Evolutionary conservation across 1,140 invertebrate genomes (phyloP).

Genomic region (Drepana arcuata): DNA sequence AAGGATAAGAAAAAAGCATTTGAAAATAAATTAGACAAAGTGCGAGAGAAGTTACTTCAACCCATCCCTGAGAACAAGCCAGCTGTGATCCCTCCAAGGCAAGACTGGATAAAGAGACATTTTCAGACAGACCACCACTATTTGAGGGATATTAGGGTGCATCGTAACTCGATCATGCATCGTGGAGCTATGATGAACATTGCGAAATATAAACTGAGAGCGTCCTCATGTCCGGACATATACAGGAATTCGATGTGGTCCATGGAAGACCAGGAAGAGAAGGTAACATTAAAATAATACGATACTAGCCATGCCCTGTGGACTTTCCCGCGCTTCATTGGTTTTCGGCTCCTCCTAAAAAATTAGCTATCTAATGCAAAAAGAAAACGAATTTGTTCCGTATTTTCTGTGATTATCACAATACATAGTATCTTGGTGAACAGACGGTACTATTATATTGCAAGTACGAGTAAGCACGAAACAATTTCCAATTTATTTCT

Average conservation of each 20-base stretch:
- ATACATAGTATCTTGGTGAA: too few species aligned
- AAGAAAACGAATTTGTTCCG: too few species aligned
- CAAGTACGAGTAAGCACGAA: too few species aligned
- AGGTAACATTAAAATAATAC: too few species aligned
- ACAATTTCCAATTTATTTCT: too few species aligned
- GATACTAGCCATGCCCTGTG: too few species aligned
- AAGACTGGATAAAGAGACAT: slow-evolving; percentile 72
- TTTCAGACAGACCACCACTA: slow-evolving; percentile 78
- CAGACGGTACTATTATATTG: too few species aligned
- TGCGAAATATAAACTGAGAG: slow-evolving; percentile 84
- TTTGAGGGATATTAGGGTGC: slow-evolving; percentile 81
- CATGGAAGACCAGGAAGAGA: slow-evolving; percentile 79
- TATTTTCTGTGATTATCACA: too few species aligned
- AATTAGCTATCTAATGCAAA: too few species aligned
- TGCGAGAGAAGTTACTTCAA: slow-evolving; percentile 45
- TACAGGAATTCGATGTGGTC: slow-evolving; percentile 92
- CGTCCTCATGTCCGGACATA: slow-evolving; percentile 92
- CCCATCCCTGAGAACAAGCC: slow-evolving; percentile 57
- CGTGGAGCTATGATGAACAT: slow-evolving; percentile 88
- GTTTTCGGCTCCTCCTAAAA: too few species aligned
- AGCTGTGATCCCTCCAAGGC: slow-evolving; percentile 33
- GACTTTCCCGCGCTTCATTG: too few species aligned
- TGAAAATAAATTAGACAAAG: slow-evolving; percentile 46
- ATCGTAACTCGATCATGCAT: slow-evolving; percentile 87
- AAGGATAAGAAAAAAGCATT: slow-evolving; percentile 65